Conservation (phyloP, 2,888 invertebrate species). For the Uloborus plumipes region DNA sequence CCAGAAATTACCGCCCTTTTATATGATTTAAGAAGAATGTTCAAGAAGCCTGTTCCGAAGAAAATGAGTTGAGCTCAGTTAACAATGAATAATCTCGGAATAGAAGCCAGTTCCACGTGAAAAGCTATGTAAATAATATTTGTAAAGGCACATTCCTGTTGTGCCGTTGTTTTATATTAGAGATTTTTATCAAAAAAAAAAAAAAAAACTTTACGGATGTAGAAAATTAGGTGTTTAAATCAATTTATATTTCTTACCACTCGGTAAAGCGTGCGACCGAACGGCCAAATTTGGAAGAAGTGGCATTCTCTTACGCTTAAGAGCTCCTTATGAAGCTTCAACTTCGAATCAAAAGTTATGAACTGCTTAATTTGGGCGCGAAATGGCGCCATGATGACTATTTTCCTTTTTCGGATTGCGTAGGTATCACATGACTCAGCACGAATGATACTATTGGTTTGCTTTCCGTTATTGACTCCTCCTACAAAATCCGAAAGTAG, state of each 20-base stretch:
- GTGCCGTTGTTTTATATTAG: not conserved
- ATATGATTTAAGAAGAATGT: slow-evolving; percentile 36
- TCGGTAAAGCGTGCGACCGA: not conserved
- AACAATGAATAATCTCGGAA: not conserved
- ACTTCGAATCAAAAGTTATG: slow-evolving; percentile 23
- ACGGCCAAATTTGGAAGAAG: slow-evolving; percentile 30
- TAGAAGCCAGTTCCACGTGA: not conserved
- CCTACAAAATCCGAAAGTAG: slow-evolving; percentile 39
- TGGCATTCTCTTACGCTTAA: not conserved
- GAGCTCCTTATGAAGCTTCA: slow-evolving; percentile 27
- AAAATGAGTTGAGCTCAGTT: slow-evolving; percentile 16
- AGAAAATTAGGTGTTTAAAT: too few relatives aligned
- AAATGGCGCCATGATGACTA: slow-evolving; percentile 20
- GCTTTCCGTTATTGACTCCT: slow-evolving; percentile 19
- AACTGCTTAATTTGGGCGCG: slow-evolving; percentile 42
- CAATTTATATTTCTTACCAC: not conserved
- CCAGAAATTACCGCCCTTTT: slow-evolving; percentile 55
- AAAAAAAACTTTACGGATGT: too few relatives aligned
- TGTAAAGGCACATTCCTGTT: not conserved
- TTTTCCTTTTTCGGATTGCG: slow-evolving; percentile 34
- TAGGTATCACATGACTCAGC: slow-evolving; percentile 46
- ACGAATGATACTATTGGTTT: slow-evolving; percentile 25
- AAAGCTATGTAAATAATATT: slow-evolving; percentile 6
- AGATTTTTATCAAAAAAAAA: too few relatives aligned
- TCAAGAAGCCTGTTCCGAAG: not conserved